Evolutionary conservation across 2,797 vertebrate species (phyloP), one percentile per base, ranked within the genome.

Genomic region (Vespertilio murinus): DNA sequence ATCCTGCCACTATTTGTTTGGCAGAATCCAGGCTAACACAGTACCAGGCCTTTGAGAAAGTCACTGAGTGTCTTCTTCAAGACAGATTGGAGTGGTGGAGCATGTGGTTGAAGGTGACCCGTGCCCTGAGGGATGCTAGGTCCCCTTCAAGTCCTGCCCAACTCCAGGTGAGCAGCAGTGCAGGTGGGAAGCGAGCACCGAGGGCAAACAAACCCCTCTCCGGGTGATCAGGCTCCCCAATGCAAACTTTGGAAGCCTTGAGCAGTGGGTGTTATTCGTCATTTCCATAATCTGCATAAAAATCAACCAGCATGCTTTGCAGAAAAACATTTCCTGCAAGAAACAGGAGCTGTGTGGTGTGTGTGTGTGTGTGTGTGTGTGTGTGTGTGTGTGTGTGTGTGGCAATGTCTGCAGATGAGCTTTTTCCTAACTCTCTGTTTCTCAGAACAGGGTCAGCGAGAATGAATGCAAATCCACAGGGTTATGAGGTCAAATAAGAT

Each of bases 391-490:
- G 42, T 42, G 2, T 45, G 56, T 38, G 30, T 25, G 49, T 7
- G 30, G 42, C 2, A 0, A 0, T 0, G 23, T 11, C 6, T 5
- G 8, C 1, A 54, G 6, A 6, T 23, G 64, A 61, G 56, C 22
- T 35, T 13, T 25, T 59, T 11, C 52, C 47, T 71, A 8, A 28
- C 33, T 49, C 42, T 25, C 7, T 11, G 3, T 16, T 28, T 35
- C 45, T 73, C 54, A 14, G 65, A 23, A 30, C 3, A 10, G 0
- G 20, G 5, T 6, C 40, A 20, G 38, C 5, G 22, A 38, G 49
- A 54, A 42, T 1, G 82, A 20, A 35, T 0, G 23, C 28, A 49
- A 20, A n/a, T 8, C 49, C 82, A 13, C 0, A 20, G 47, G 25
- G 17, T 54, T 35, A 20, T 11, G 17, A 0, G 2, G 6, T 85